Evolutionary conservation across 92 coral and sea anemone species (phyloP), one percentile per base, ranked within the genome.

Genomic region (Bergia puertoricense): DNA sequence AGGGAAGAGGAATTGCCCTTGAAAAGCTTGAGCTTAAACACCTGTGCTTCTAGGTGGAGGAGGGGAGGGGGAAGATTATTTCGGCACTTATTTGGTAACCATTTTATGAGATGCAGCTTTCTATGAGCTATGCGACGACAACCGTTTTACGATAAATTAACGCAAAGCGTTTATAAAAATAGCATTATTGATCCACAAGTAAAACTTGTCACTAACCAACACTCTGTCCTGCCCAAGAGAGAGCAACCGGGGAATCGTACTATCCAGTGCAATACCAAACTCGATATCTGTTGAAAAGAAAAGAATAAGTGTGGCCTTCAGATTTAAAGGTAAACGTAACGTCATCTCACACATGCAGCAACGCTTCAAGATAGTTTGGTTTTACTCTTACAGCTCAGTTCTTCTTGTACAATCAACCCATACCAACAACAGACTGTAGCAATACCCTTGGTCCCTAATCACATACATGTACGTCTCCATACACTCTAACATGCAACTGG

Each of bases 181-280:
- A 10, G 77, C 37, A 14, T 30, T 43, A 1, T 54, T 54, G 59
- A 30, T 72, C 4, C 8, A 36, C 6, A 72, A 42, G 15, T 30
- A 3, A 73, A 22, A 3, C 43, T 36, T 7, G n/a, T 22, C 18
- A 91, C 94, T 84, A 72, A 96, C 99, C 95, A 97, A 56, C 10
- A 97, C 93, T 91, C 98, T 86, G 81, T 97, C 99, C 68, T 95
- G 96, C 20, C 99, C 98, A 46, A 97, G 86, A 3, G 99, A 97
- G 11, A 97, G 91, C 41, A 97, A 86, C 22, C 99, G 88, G 11
- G 99, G 99, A 45, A 92, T 66, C 40, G 94, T 83, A 46, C 98
- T 95, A 89, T 97, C 99, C 5, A 97, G 89, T 20, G 98, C 96
- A 37, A 97, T 86, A 1, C 99, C 99, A 85, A 97, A 97, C 81